Conservation (phyloP, 2,888 invertebrate species). For the Platycheirus albimanus region DNA sequence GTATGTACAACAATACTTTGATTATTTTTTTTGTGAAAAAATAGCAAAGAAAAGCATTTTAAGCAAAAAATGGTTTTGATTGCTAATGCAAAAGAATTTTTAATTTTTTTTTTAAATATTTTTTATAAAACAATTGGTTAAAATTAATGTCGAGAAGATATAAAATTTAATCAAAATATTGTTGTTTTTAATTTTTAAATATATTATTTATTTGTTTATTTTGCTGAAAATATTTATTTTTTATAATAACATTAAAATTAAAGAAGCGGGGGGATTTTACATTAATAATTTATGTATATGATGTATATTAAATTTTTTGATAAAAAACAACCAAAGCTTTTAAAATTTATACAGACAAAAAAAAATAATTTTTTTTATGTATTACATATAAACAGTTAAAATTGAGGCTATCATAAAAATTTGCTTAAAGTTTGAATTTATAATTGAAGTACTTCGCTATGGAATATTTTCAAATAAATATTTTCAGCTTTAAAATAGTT, state of each 20-base stretch:
- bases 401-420: too few relatives aligned
- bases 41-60: conserved; percentile 81
- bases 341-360: too few relatives aligned
- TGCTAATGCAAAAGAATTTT: conserved; percentile 58
- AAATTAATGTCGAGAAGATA: background rate
- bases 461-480: conserved; percentile 55
- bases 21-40: conserved; percentile 19
- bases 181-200: conserved; percentile 77
- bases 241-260: background rate
- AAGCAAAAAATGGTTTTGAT: conserved; percentile 82
- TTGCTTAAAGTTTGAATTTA: too few relatives aligned
- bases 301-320: too few relatives aligned
- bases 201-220: conserved; percentile 53
- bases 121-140: background rate
- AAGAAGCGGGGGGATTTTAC: too few relatives aligned
- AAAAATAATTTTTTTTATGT: too few relatives aligned
- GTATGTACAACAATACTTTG: conserved; percentile 65
- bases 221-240: conserved; percentile 67
- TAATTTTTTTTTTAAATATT: background rate
- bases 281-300: too few relatives aligned
- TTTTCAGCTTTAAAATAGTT: conserved; percentile 45
- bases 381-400: too few relatives aligned
- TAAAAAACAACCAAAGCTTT: too few relatives aligned
- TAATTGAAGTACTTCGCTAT: too few relatives aligned
- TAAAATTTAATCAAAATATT: conserved; percentile 79